Evolutionary conservation across 2,113 vertebrate genomes (phyloP).

Genomic region (Siniperca chuatsi): DNA sequence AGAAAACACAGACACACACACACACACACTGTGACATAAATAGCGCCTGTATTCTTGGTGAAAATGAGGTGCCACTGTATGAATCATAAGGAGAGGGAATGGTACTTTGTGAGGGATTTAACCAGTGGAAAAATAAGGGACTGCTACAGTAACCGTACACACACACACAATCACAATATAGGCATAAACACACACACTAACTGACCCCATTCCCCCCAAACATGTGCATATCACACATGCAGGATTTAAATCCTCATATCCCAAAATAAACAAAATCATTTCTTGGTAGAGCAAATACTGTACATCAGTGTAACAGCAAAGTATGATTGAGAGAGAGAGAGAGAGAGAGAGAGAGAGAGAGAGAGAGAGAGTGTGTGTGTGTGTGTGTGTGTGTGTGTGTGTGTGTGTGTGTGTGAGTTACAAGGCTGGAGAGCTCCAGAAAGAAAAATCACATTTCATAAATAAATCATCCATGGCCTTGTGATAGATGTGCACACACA

Average conservation of each 20-base stretch:
- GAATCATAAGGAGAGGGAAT: conserved; percentile 68
- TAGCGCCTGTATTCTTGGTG: conserved; percentile 40
- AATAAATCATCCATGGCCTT: conserved; percentile 78
- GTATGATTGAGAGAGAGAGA: conserved; percentile 47
- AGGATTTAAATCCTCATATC: conserved; percentile 66
- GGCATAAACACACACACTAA: conserved; percentile 19
- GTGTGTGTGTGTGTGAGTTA: conserved; percentile 37
- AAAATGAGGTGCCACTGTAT: conserved; percentile 57
- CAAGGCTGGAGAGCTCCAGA: conserved; percentile 68
- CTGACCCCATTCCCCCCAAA: conserved; percentile 43
- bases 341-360: conserved; percentile 9
- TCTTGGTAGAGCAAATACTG: conserved; percentile 51
- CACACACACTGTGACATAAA: conserved; percentile 16
- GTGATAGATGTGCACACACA: conserved; percentile 44
- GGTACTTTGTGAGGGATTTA: conserved; percentile 66
- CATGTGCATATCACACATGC: conserved; percentile 49
- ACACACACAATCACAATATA: conserved; percentile 12
- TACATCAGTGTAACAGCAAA: conserved; percentile 61
- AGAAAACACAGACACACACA: conserved; percentile 6
- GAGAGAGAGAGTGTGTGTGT: not conserved
- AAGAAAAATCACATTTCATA: conserved; percentile 81
- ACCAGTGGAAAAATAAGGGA: conserved; percentile 45
- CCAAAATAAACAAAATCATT: conserved; percentile 73
- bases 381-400: conserved; percentile 26
- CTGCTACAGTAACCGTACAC: conserved; percentile 40